These are phyloP conservation scores for Anguilla pacifica DNA, from an alignment of 2,797 vertebrate species.

Conservation along the genomic window DNA sequence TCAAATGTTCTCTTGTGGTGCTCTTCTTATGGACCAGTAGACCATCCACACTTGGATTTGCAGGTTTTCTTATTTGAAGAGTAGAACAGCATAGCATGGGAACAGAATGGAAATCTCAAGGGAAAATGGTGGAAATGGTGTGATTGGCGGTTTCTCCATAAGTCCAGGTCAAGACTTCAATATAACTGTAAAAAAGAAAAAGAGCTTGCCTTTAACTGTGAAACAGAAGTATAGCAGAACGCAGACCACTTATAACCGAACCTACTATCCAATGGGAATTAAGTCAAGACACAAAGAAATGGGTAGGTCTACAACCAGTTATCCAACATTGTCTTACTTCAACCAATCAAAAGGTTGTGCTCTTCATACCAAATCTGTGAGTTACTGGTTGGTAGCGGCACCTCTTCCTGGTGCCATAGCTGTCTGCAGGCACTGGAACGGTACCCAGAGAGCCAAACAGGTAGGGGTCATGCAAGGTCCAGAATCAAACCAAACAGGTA, in stretches of 20 bases:
- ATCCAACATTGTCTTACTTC: not conserved
- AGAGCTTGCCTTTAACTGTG: constrained; percentile 24
- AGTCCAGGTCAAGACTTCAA: constrained; percentile 64
- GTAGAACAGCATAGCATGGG: constrained; percentile 36
- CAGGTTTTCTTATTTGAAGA: constrained; percentile 35
- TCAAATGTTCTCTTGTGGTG: constrained; percentile 23
- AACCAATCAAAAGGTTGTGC: not conserved
- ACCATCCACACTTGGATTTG: constrained; percentile 59
- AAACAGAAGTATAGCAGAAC: not conserved
- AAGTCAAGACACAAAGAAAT: not conserved
- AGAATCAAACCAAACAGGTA: not conserved
- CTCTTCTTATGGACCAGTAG: constrained; percentile 46
- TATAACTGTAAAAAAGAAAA: constrained; percentile 61
- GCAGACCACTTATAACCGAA: not conserved
- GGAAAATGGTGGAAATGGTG: constrained; percentile 16
- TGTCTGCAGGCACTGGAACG: not conserved
- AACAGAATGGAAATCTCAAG: not conserved
- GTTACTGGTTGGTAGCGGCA: not conserved
- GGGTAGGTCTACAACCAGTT: not conserved
- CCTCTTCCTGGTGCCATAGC: not conserved
- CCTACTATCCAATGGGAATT: not conserved
- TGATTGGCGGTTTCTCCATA: constrained; percentile 26
- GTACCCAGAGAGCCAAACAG: not conserved
- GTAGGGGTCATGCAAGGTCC: not conserved
- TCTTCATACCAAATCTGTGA: not conserved